Base-by-base conservation (phyloP, 2,888 invertebrate species). In the Orthosia incerta region DNA sequence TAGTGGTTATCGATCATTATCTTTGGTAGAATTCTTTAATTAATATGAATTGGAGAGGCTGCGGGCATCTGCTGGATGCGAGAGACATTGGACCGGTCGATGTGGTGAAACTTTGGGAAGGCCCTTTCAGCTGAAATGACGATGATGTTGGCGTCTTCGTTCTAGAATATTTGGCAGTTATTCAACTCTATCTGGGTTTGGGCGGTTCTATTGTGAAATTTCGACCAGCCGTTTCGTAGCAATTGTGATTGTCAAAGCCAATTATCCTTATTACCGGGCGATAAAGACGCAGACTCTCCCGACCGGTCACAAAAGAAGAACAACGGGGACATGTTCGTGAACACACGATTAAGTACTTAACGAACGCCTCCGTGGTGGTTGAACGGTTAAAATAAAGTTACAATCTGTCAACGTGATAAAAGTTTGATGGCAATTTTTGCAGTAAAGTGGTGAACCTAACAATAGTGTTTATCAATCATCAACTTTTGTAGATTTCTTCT, bases 231-330 rank as follows among this genome's bases (percentile, higher is more conserved):
- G 3, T 39, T 39, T 39, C 79, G 77, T 67, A 77, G 82, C 79
- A 80, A 86, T 83, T 81, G 83, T 80, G 85, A 89, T 89, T 90
- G 89, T 89, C 89, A 88, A 88, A 90, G 86, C 74, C 87, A 84
- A 80, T 89, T 89, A 88, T 86, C 80, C 87, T 86, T 86, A 89
- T 89, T 88, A 88, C 85, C 77, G 70, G 67, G 74, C 84, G 77
- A 87, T 89, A 88, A 88, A 86, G 86, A 82, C 81, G 76, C 80
- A 87, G 82, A 85, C 84, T 74, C 72, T 81, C 73, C 71, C 56
- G 61, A 71, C 65, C 69, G 74, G 57, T 70, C 31, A 82, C 82
- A 39, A 39, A 39, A 39, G 7, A 9, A 39, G 39, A 39, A 39
- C 9, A 39, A 39, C 3, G 39, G 39, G 4, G 39, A 39, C 39